Conservation (phyloP, 2,888 invertebrate species). For the Drosophila mercatorum region DNA sequence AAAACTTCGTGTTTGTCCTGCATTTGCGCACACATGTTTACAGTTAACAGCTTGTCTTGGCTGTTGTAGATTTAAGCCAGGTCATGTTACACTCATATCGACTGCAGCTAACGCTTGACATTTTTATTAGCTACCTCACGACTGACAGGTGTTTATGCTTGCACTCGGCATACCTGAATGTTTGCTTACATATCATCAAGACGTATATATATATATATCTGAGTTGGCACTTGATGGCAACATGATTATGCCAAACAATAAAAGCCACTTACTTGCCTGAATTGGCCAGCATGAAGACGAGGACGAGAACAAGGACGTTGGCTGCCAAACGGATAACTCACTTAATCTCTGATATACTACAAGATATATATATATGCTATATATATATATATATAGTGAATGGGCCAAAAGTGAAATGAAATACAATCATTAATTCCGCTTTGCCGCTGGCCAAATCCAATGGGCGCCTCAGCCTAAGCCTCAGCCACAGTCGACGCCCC, state of each 20-base stretch:
- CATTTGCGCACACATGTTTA: not conserved
- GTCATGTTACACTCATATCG: not conserved
- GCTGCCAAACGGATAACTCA: conserved; percentile 50
- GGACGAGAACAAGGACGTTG: not conserved
- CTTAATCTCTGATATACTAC: conserved; percentile 49
- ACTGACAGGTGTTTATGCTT: not conserved
- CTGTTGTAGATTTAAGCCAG: not conserved
- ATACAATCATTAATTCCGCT: conserved; percentile 76
- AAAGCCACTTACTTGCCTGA: conserved; percentile 29
- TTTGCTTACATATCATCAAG: not conserved
- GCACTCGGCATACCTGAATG: not conserved
- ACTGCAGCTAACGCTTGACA: not conserved
- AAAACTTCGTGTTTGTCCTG: not conserved
- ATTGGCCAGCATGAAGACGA: conserved; percentile 10
- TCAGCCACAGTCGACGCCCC: conserved; percentile 8
- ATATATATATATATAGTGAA: conserved; percentile 18
- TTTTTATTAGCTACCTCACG: not conserved
- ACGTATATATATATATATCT: not conserved
- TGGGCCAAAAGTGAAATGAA: conserved; percentile 56
- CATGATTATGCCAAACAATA: conserved; percentile 6
- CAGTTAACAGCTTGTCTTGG: not conserved
- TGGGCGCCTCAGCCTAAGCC: conserved; percentile 7
- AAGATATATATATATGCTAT: not conserved
- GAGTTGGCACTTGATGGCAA: conserved; percentile 3
- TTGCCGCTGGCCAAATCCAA: conserved; percentile 50